phyloP scores from a whole-genome alignment of 2,113 vertebrate genomes.

The Psettodes erumei region DNA sequence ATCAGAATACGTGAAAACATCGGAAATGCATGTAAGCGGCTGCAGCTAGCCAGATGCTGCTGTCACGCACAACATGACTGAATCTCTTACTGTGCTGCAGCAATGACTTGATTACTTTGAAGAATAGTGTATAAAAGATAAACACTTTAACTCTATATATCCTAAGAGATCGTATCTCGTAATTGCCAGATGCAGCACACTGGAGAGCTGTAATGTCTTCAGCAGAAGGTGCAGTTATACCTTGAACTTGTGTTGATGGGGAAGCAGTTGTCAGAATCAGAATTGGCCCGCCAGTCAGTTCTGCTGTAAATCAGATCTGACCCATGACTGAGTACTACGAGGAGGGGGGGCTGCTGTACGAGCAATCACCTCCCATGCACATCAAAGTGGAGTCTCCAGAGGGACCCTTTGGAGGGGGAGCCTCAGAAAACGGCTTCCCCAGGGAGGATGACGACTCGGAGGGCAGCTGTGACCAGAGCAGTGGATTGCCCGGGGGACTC shows the following conservation, averaged over 20 bases:
- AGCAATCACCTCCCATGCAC: constrained; percentile 88
- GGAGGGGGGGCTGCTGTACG: constrained; percentile 87
- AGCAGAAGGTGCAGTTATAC: constrained; percentile 12
- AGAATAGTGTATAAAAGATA: neutral
- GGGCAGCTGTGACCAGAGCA: constrained; percentile 82
- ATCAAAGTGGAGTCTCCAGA: constrained; percentile 89
- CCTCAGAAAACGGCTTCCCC: constrained; percentile 84
- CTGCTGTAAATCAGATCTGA: constrained; percentile 76
- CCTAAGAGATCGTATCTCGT: constrained; percentile 7
- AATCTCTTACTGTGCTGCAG: neutral
- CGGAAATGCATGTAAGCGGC: neutral
- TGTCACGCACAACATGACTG: neutral
- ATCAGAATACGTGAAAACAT: neutral
- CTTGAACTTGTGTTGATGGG: constrained; percentile 70
- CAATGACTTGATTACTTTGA: constrained; percentile 2
- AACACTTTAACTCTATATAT: neutral
- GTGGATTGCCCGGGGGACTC: constrained; percentile 77
- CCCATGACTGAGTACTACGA: constrained; percentile 88
- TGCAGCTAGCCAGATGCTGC: constrained; percentile 8
- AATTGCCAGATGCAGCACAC: constrained; percentile 1
- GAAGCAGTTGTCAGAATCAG: constrained; percentile 65
- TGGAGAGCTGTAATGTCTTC: constrained; percentile 21
- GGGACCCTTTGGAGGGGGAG: constrained; percentile 82
- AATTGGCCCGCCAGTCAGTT: constrained; percentile 78
- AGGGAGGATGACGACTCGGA: constrained; percentile 85